Conservation (phyloP, 2,797 vertebrate species). For the Hirundo rustica region DNA sequence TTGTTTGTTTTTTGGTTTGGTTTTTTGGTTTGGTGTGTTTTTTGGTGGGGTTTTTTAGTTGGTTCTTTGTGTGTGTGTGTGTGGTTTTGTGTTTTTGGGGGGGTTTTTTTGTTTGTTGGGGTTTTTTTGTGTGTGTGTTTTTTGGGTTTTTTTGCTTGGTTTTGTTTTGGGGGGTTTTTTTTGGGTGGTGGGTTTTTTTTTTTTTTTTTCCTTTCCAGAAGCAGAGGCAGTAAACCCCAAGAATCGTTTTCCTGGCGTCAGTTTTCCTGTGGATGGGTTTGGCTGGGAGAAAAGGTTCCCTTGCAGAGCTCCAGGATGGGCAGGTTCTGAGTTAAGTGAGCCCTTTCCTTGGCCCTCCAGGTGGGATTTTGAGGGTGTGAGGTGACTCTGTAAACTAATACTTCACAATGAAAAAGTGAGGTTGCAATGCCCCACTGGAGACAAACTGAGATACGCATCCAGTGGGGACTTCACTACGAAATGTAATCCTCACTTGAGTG, state of each 20-base stretch:
- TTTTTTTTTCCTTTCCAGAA: neutral
- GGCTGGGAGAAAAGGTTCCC: neutral
- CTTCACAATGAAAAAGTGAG: neutral
- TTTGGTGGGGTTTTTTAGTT: no score
- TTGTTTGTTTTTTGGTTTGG: no score
- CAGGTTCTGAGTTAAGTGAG: neutral
- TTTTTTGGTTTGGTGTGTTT: no score
- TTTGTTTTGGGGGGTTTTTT: no score
- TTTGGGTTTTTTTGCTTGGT: no score
- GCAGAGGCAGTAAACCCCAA: neutral
- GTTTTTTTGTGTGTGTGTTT: no score
- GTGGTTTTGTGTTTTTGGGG: no score
- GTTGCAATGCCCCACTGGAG: neutral
- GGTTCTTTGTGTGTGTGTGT: no score
- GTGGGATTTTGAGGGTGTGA: neutral
- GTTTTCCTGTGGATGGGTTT: neutral
- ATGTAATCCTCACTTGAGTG: neutral
- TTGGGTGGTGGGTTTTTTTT: no score
- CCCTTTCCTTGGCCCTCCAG: neutral
- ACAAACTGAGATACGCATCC: neutral
- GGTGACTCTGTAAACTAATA: neutral
- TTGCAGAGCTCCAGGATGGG: neutral
- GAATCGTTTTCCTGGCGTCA: neutral
- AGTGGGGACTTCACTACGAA: neutral
- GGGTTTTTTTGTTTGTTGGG: no score